Evolutionary conservation across 2,888 invertebrate genomes (phyloP).

Genomic region (Metalampra italica): DNA sequence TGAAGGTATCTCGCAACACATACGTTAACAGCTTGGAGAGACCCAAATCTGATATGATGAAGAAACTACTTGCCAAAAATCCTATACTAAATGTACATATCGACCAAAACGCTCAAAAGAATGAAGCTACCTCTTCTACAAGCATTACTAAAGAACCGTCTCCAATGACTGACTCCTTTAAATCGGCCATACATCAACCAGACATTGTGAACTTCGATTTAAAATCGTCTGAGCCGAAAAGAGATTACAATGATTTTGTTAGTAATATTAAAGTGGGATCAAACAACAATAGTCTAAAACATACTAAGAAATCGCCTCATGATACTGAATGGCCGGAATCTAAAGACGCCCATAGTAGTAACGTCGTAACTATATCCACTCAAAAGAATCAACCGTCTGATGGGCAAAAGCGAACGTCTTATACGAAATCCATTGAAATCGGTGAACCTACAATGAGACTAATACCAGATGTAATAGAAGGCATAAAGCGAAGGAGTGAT

Average conservation of each 20-base stretch:
- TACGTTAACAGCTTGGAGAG: slow-evolving; percentile 80
- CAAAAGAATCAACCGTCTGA: slow-evolving; percentile 55
- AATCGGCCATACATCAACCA: slow-evolving; percentile 68
- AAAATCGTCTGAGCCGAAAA: slow-evolving; percentile 52
- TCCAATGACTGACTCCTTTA: slow-evolving; percentile 59
- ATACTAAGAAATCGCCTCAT: slow-evolving; percentile 47
- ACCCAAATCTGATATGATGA: slow-evolving; percentile 80
- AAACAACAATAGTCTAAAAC: slow-evolving; percentile 62
- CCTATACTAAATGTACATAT: slow-evolving; percentile 69
- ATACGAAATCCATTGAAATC: slow-evolving; percentile 74
- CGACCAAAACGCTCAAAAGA: slow-evolving; percentile 50
- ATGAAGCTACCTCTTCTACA: slow-evolving; percentile 44
- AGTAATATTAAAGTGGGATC: slow-evolving; percentile 72
- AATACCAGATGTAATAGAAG: slow-evolving; percentile 67
- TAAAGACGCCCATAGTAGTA: slow-evolving; percentile 46
- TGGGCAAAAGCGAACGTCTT: slow-evolving; percentile 51
- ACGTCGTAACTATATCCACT: slow-evolving; percentile 69
- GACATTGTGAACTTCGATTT: slow-evolving; percentile 73
- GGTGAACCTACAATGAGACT: slow-evolving; percentile 58
- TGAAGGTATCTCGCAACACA: slow-evolving; percentile 80
- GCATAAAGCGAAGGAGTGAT: slow-evolving; percentile 52
- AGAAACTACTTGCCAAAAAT: slow-evolving; percentile 74
- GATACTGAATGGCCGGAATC: slow-evolving; percentile 55
- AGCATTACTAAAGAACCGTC: slow-evolving; percentile 36
- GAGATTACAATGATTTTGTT: slow-evolving; percentile 66